Evolutionary conservation across 2,797 vertebrate genomes (phyloP).

Genomic region (Pantherophis alleghaniensis): DNA sequence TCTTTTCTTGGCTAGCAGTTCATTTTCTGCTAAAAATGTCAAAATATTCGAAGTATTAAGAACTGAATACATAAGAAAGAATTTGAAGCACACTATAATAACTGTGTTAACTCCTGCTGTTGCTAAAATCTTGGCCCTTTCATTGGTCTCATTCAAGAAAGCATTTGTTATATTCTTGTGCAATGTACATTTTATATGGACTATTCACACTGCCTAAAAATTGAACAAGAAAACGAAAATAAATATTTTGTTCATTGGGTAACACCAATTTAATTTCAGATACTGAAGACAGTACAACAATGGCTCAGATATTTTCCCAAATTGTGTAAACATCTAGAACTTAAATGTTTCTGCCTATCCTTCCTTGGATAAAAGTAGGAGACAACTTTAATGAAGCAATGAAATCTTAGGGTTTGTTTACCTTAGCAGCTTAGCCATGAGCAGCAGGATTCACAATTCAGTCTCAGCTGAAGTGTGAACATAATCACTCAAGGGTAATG

Average conservation of each 20-base stretch:
- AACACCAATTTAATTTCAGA: conserved; percentile 68
- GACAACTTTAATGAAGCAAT: conserved; percentile 21
- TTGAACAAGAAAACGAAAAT: neutral
- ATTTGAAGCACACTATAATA: neutral
- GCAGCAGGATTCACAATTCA: conserved; percentile 2
- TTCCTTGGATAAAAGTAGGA: neutral
- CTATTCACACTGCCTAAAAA: conserved; percentile 47
- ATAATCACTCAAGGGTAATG: conserved; percentile 11
- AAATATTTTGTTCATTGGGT: conserved; percentile 59
- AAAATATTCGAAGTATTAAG: neutral
- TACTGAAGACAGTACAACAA: conserved; percentile 36
- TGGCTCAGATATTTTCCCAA: neutral
- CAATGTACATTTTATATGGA: conserved; percentile 60
- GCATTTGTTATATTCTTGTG: neutral
- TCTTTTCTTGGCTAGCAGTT: neutral
- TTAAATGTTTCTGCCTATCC: neutral
- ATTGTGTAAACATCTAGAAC: neutral
- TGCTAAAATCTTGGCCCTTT: neutral
- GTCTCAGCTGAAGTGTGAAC: conserved; percentile 14
- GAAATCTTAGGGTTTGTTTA: conserved; percentile 21
- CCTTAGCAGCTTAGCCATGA: neutral
- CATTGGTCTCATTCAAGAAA: neutral
- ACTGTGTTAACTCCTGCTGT: neutral
- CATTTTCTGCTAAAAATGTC: neutral
- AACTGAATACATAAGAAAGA: neutral